phyloP scores from a whole-genome alignment of 2,888 invertebrate genomes.

The Amblyteles armatorius region DNA sequence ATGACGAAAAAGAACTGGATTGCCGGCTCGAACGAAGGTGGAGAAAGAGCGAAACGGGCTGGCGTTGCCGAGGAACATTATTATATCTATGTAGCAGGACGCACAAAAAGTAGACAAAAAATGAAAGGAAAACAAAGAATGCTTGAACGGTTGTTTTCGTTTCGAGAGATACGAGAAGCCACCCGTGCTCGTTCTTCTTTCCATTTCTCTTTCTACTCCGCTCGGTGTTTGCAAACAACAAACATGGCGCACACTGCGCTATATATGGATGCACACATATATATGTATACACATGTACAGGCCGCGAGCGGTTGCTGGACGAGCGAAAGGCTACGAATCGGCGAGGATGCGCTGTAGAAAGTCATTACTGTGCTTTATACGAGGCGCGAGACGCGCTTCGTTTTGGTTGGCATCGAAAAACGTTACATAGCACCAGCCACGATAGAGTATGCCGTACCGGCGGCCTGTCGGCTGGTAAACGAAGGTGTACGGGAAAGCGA shows the following conservation, averaged over 20 bases:
- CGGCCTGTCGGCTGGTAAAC: constrained; percentile 12
- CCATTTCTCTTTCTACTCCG: constrained; percentile 36
- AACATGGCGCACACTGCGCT: constrained; percentile 27
- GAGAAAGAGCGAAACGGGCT: not conserved
- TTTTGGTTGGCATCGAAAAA: constrained; percentile 67
- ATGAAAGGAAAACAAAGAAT: not conserved
- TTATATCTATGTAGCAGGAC: not conserved
- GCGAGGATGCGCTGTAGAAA: constrained; percentile 65
- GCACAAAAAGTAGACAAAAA: constrained; percentile 1
- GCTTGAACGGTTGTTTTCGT: constrained; percentile 54
- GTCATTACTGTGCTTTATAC: constrained; percentile 71
- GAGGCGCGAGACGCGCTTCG: constrained; percentile 38
- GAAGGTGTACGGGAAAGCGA: constrained; percentile 22
- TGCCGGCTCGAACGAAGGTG: not conserved
- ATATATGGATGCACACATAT: not conserved
- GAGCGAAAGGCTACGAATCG: constrained; percentile 25
- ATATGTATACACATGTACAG: not conserved
- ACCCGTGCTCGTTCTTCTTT: constrained; percentile 8
- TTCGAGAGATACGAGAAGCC: constrained; percentile 53
- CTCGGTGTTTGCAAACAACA: constrained; percentile 54
- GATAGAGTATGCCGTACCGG: not conserved
- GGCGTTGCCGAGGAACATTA: not conserved
- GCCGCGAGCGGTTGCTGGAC: not conserved
- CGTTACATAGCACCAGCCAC: constrained; percentile 27
- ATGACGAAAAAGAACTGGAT: not conserved